Evolutionary conservation across 2,113 vertebrate species (phyloP).

Genomic region (Tapirus terrestris): DNA sequence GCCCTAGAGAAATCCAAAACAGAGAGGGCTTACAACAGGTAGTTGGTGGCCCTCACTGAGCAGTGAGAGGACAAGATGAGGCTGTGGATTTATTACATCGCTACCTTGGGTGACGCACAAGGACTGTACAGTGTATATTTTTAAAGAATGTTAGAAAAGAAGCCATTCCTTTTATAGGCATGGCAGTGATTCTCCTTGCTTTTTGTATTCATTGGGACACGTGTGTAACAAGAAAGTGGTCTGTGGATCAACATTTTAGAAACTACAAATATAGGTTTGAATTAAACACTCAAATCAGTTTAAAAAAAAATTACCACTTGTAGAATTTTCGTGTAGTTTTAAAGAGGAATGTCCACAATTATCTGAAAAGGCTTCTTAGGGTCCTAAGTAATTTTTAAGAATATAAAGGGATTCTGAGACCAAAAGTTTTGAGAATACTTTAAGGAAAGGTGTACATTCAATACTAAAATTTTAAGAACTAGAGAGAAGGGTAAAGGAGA

Average conservation of each 20-base stretch:
- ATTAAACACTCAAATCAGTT: constrained; percentile 29
- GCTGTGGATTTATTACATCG: constrained; percentile 83
- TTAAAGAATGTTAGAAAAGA: constrained; percentile 80
- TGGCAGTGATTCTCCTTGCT: constrained; percentile 70
- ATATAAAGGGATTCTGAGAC: neutral
- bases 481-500: neutral
- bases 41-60: constrained; percentile 82
- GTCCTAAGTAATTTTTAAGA: neutral
- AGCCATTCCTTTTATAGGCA: constrained; percentile 82
- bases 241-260: constrained; percentile 81
- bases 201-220: constrained; percentile 73
- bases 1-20: constrained; percentile 96
- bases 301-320: neutral
- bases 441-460: neutral
- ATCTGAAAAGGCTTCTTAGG: neutral
- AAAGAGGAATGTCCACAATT: neutral
- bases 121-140: constrained; percentile 84
- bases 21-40: constrained; percentile 96
- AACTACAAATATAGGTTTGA: constrained; percentile 74
- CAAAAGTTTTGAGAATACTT: neutral
- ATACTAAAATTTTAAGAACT: neutral
- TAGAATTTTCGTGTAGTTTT: neutral
- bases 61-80: constrained; percentile 13
- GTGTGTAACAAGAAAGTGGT: constrained; percentile 75
- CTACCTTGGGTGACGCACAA: constrained; percentile 81